Base-by-base conservation (phyloP, 2,888 invertebrate species). In the Piscicola geometra region DNA sequence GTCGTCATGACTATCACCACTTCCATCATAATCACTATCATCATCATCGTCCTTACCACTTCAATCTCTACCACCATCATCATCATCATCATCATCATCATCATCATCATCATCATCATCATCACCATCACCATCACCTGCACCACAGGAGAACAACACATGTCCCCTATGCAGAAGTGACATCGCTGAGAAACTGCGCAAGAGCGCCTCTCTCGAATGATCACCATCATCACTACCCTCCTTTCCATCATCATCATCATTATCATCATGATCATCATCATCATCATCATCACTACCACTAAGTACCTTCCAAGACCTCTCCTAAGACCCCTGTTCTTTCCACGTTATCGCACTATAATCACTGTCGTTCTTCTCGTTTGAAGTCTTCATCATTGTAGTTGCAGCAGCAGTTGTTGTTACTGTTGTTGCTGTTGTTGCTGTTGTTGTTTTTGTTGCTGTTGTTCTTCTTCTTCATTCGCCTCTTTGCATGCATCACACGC, bases 11-110 rank as follows among this genome's bases (percentile, higher is more conserved):
- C n/a, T 15, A 47, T 47, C 36, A 41, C 41, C 32, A 25, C 18
- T 41, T 50, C 12, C 36, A 71, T 71, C 32, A 71, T 71, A 9
- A 71, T 47, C 32, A 41, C 15, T 41, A 71, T 71, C 25, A 25
- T 36, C n/a, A 71, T 47, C 50, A 35, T 71, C 50, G 41, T 71
- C 50, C 50, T 71, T 25, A 71, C 21, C 50, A 12, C 41, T 47
- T 5, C 18, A 12, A 35, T 71, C 50, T 12, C 41, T 9, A 28
- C 64, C 41, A 35, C 41, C 50, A 71, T 47, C 50, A 71, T 71
- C 50, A 41, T 47, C 32, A 71, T 71, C 28, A 66, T 60, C 25
- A 15, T 73, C 32, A 56, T 73, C 33, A 73, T 28, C 56, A 73
- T 66, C 60, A 73, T 36, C 25, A 30, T 32, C 64, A 30, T 21